Base-by-base conservation (phyloP, 2,888 invertebrate species). In the Lasioglossum vierecki region DNA sequence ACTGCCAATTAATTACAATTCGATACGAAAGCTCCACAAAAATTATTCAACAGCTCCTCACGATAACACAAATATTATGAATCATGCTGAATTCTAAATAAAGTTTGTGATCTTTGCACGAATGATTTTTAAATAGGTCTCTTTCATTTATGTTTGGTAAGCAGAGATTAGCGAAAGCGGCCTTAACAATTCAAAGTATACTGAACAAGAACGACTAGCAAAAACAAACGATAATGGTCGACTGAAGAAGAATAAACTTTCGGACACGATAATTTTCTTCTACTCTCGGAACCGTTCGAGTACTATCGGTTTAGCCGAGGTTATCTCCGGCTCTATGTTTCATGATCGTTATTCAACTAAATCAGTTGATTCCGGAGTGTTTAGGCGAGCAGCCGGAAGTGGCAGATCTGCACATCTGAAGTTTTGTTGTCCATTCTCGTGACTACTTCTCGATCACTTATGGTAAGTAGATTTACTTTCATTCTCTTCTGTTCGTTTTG, bases 241-340 rank as follows among this genome's bases (percentile, higher is more conserved):
- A 30, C 2, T 2, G 63, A 30, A 30, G 30, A 30, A 70, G 18
- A 39, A 35, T 4, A 4, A 13, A 22, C 49, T 30, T 78, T 78
- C 41, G 9, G 44, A 9, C 63, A 30, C 26, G 39, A 73, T 68
- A 57, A 70, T 83, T 57, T 26, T 9, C 22, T 18, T 49, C 35
- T 11, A 44, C 26, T 76, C 73, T 77, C 68, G 15, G 18, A 30
- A 39, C 2, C 8, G 18, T 57, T 35, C 49, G 5, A 66, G 57
- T 22, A 68, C 70, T 71, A 82, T 80, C 53, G 30, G 26, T 35
- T n/a, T 41, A 26, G 5, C 26, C 49, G 49, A 30, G 73, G 82
- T 83, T 87, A 87, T 87, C 86, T 39, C 1, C 41, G 3, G 18
- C 57, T 30, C 6, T 9, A n/a, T 11, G 13, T 46, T n/a, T 15